phyloP scores from a whole-genome alignment of 2,113 vertebrate species.

The Eublepharis macularius region DNA sequence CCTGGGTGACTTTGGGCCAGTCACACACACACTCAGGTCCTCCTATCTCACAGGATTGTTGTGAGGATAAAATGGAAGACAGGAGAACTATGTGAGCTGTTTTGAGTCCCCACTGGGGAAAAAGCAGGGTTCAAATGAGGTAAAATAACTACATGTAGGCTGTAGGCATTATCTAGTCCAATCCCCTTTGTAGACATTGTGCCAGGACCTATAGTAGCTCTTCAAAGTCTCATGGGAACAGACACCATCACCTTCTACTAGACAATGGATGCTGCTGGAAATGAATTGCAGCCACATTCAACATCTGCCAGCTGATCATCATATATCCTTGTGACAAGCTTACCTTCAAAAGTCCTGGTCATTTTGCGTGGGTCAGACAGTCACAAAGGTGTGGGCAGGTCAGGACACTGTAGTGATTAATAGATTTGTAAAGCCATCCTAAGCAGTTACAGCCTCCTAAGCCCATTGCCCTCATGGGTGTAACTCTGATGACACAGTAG shows the following conservation, averaged over 20 bases:
- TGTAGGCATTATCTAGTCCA: neutral
- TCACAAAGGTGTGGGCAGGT: neutral
- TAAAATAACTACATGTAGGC: neutral
- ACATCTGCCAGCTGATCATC: neutral
- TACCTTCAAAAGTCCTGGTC: neutral
- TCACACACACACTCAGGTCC: no score
- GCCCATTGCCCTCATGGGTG: no score
- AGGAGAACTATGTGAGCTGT: no score
- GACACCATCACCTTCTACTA: neutral
- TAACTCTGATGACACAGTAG: no score
- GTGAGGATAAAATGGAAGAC: no score
- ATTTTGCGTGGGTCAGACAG: neutral
- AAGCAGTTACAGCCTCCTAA: no score
- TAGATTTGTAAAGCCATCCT: no score
- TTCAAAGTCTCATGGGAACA: neutral
- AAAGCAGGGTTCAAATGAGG: no score
- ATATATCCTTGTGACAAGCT: neutral
- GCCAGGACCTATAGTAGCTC: neutral
- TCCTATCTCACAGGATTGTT: no score
- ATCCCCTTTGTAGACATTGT: neutral
- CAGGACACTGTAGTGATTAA: no score
- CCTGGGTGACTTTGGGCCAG: no score
- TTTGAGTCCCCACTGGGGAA: no score
- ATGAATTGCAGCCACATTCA: neutral
- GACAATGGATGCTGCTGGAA: neutral